These are phyloP conservation scores for Tursiops truncatus DNA, from an alignment of 2,113 vertebrate genomes.

Conservation along the genomic window DNA sequence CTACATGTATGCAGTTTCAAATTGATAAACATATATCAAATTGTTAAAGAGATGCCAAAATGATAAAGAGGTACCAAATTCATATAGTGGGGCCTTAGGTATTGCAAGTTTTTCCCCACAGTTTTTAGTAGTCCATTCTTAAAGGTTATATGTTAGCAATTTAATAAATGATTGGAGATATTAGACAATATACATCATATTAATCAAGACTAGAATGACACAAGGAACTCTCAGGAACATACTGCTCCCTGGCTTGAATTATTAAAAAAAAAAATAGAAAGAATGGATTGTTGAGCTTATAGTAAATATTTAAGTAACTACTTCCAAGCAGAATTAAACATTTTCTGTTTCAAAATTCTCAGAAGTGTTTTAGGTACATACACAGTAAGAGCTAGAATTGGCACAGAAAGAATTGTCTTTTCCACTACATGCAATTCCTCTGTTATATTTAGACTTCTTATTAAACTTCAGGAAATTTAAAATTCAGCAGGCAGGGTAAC, in stretches of 20 bases:
- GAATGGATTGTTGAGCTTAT: not conserved
- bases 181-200: not conserved
- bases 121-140: not conserved
- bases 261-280: not conserved
- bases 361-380: not conserved
- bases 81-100: not conserved
- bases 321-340: not conserved
- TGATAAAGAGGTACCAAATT: not conserved
- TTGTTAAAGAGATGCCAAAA: not conserved
- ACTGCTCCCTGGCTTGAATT: not conserved
- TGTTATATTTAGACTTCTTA: not conserved
- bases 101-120: not conserved
- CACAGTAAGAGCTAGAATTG: not conserved
- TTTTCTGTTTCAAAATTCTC: not conserved
- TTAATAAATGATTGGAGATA: not conserved
- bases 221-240: conserved; percentile 13
- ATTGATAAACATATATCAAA: not conserved
- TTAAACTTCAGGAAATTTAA: not conserved
- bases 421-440: not conserved
- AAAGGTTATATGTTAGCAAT: not conserved
- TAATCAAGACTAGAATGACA: not conserved
- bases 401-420: not conserved
- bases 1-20: not conserved
- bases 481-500: not conserved
- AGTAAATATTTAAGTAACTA: not conserved